Conservation (phyloP, 1,140 invertebrate genomes). For the Heliconius nattereri region DNA sequence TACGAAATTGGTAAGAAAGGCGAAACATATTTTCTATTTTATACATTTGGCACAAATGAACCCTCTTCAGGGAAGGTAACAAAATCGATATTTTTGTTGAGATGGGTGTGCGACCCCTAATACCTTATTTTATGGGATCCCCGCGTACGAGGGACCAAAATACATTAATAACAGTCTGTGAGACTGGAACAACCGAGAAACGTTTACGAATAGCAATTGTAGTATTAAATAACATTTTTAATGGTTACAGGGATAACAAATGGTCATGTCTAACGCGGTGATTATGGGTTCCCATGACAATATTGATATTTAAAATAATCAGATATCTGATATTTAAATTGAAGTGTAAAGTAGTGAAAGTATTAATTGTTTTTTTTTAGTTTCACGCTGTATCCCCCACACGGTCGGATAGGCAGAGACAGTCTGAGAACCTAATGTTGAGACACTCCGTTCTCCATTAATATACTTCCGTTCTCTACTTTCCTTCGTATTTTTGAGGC, state of each 20-base stretch:
- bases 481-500: no score
- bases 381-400: no score
- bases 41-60: slow-evolving; percentile 32
- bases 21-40: slow-evolving; percentile 27
- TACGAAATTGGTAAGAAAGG: slow-evolving; percentile 19
- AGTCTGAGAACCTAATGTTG: no score
- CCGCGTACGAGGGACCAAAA: slow-evolving; percentile 31
- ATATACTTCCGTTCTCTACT: no score
- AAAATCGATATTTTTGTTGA: slow-evolving; percentile 37
- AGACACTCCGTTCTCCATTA: no score
- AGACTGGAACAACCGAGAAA: slow-evolving; percentile 30
- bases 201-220: slow-evolving; percentile 18
- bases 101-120: slow-evolving; percentile 36
- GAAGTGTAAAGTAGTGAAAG: no score
- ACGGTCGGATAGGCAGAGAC: no score
- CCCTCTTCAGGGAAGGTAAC: slow-evolving; percentile 34
- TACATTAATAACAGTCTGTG: slow-evolving; percentile 45
- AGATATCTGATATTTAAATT: no score
- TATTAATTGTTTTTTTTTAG: neutral
- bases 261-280: no score
- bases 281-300: neutral
- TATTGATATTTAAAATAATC: neutral
- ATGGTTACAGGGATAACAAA: neutral
- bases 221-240: slow-evolving; percentile 6
- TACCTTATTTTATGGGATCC: slow-evolving; percentile 40